Conservation (phyloP, 2,888 invertebrate species). For the Alentia gelatinosa region DNA sequence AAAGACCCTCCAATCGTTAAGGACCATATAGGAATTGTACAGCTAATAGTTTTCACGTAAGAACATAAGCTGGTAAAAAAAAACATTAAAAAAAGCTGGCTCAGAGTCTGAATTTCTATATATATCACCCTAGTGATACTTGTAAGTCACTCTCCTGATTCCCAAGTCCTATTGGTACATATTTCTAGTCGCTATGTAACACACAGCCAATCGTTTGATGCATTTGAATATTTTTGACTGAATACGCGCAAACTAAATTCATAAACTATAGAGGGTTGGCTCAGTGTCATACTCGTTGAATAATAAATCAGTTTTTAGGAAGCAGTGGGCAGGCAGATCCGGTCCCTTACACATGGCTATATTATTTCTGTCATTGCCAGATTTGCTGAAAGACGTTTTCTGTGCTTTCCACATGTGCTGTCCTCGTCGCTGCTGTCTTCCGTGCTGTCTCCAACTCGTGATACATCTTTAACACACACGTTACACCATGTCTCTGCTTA, state of each 20-base stretch:
- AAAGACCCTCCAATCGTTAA: too few species aligned
- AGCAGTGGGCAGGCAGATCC: background rate
- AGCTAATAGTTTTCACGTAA: too few species aligned
- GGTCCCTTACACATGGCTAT: background rate
- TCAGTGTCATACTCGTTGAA: background rate
- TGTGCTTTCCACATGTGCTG: conserved; percentile 55
- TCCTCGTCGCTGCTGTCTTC: background rate
- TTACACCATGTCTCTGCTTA: background rate
- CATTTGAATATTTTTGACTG: background rate
- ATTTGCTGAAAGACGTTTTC: conserved; percentile 55
- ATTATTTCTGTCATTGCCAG: conserved; percentile 43
- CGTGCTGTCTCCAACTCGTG: background rate
- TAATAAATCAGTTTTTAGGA: background rate
- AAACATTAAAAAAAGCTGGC: too few species aligned
- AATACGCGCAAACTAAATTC: background rate
- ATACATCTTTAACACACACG: background rate
- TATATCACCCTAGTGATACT: too few species aligned
- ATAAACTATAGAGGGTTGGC: background rate
- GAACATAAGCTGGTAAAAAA: too few species aligned
- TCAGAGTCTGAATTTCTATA: too few species aligned
- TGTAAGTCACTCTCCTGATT: too few species aligned
- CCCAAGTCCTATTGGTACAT: too few species aligned
- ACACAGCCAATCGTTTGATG: background rate
- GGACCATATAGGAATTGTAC: too few species aligned
- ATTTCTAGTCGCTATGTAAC: background rate